Percentiles rank a stretch among this genome's conserved stretches.
These are phyloP conservation scores for Drosophila ananassae DNA, from an alignment of 1,140 invertebrate genomes.

Conservation along the genomic window DNA sequence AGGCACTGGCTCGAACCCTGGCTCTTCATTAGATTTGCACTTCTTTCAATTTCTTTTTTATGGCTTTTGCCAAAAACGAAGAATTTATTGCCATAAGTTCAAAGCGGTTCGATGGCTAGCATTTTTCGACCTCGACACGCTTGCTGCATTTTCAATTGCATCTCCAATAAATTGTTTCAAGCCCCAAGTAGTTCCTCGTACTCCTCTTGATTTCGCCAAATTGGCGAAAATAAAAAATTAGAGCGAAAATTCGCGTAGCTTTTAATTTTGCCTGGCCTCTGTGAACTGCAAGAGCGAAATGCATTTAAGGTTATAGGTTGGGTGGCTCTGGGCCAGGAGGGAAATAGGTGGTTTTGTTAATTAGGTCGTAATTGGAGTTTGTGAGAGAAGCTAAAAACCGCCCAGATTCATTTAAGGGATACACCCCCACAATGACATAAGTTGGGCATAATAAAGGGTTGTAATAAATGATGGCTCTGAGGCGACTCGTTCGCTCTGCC, in stretches of 20 bases:
- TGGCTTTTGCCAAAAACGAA: slow-evolving; percentile 42
- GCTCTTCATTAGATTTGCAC: slow-evolving; percentile 65
- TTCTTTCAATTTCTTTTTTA: slow-evolving; percentile 40
- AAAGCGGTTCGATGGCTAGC: slow-evolving; percentile 52
- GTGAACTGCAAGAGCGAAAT: slow-evolving; percentile 47
- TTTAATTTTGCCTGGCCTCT: slow-evolving; percentile 66
- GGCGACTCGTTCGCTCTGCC: background rate
- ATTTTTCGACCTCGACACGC: slow-evolving; percentile 53
- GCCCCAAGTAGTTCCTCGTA: slow-evolving; percentile 32
- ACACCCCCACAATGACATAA: slow-evolving; percentile 28
- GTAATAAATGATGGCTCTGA: slow-evolving; percentile 23
- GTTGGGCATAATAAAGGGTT: slow-evolving; percentile 21
- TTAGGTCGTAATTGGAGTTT: slow-evolving; percentile 52
- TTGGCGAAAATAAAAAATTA: slow-evolving; percentile 25
- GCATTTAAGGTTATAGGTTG: slow-evolving; percentile 42
- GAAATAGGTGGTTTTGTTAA: slow-evolving; percentile 31
- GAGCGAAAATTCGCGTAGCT: slow-evolving; percentile 24
- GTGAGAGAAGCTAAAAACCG: slow-evolving; percentile 7
- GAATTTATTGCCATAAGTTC: slow-evolving; percentile 78
- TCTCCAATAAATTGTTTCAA: slow-evolving; percentile 58
- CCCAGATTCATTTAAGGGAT: slow-evolving; percentile 14
- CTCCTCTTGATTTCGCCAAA: slow-evolving; percentile 26
- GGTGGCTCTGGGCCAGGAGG: background rate
- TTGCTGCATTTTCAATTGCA: slow-evolving; percentile 76
- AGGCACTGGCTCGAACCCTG: slow-evolving; percentile 36